Conservation (phyloP, 2,113 vertebrate species). For the Eira barbara region DNA sequence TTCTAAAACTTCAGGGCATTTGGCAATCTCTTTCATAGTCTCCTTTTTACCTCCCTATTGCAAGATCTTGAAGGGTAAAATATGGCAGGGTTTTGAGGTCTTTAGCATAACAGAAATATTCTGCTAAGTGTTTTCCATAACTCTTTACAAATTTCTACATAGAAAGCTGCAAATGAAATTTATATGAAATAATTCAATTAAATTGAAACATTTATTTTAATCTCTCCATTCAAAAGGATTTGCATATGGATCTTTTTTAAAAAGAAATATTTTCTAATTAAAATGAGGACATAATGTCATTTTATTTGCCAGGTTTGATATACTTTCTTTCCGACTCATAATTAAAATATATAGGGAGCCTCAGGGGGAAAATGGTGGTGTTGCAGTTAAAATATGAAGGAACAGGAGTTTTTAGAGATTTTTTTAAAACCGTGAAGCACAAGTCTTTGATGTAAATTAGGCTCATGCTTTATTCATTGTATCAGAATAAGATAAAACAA, state of each 20-base stretch:
- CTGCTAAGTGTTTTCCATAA: constrained; percentile 5
- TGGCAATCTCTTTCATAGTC: not conserved
- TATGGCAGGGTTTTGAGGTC: not conserved
- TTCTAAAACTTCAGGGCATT: not conserved
- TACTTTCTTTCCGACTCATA: constrained; percentile 46
- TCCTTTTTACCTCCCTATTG: not conserved
- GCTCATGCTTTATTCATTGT: constrained; percentile 46
- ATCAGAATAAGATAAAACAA: not conserved
- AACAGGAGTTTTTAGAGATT: constrained; percentile 33
- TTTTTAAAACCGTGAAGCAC: constrained; percentile 45
- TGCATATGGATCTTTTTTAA: constrained; percentile 39
- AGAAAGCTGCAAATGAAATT: constrained; percentile 36
- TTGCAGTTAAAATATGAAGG: constrained; percentile 61
- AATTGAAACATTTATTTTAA: constrained; percentile 61
- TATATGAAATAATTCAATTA: constrained; percentile 60
- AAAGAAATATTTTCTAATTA: constrained; percentile 65
- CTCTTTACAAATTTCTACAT: not conserved
- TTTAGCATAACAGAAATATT: not conserved
- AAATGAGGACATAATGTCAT: constrained; percentile 50
- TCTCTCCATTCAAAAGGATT: constrained; percentile 57
- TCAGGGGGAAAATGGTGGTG: not conserved
- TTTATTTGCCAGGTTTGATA: constrained; percentile 56
- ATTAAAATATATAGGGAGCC: constrained; percentile 68
- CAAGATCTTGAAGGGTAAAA: not conserved
- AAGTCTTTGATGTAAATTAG: constrained; percentile 59